Percentiles rank a stretch among this genome's conserved stretches.
phyloP scores from a whole-genome alignment of 2,888 invertebrate genomes.

The Lepidocyrtinus sp. region DNA sequence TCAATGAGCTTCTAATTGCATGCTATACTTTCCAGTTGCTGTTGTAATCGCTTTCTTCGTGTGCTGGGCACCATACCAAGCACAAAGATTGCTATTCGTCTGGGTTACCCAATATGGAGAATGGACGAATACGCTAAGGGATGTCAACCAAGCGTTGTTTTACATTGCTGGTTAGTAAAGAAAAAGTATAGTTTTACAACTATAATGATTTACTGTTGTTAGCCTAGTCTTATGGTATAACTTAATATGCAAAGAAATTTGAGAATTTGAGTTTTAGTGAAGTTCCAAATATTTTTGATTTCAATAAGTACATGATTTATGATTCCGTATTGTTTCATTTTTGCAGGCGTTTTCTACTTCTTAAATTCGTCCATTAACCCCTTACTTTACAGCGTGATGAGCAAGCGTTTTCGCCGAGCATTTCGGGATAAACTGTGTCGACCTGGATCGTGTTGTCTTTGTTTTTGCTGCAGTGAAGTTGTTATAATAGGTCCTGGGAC shows the following conservation, averaged over 20 bases:
- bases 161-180: too few species aligned
- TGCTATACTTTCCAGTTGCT: constrained; percentile 39
- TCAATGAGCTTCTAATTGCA: too few species aligned
- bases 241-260: too few species aligned
- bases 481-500: constrained; percentile 61
- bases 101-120: constrained; percentile 30
- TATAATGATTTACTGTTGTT: too few species aligned
- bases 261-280: not conserved
- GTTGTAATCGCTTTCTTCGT: constrained; percentile 52
- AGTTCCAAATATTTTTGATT: not conserved
- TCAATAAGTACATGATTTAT: not conserved
- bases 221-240: too few species aligned
- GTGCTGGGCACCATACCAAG: constrained; percentile 61
- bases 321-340: not conserved
- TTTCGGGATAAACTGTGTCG: constrained; percentile 64
- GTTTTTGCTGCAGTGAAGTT: constrained; percentile 63
- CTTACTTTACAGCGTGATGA: constrained; percentile 60
- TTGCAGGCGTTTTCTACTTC: constrained; percentile 65
- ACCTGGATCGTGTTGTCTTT: constrained; percentile 54
- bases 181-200: too few species aligned
- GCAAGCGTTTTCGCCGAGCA: constrained; percentile 62
- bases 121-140: constrained; percentile 69
- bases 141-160: constrained; percentile 70
- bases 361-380: constrained; percentile 64
- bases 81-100: constrained; percentile 31